phyloP scores from a whole-genome alignment of 2,113 vertebrate genomes.

The Oreochromis spilurus region DNA sequence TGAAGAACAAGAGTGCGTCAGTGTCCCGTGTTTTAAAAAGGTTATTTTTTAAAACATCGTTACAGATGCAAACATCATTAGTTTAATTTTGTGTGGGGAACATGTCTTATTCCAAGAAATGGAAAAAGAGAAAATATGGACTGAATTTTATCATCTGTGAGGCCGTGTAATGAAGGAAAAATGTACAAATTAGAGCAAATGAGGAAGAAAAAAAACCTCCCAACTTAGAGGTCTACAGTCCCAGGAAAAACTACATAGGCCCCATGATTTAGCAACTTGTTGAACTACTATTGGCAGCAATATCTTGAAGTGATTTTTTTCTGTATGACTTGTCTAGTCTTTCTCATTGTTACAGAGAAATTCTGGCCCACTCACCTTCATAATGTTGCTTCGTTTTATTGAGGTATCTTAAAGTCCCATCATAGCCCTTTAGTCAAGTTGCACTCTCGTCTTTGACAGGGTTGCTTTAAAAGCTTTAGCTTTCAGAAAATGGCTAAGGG shows the following conservation, averaged over 20 bases:
- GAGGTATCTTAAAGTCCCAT: background rate
- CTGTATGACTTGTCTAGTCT: background rate
- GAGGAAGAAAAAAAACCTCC: background rate
- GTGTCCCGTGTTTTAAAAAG: background rate
- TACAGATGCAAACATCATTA: background rate
- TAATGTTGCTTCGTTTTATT: too few species aligned
- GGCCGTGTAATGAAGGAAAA: rapidly evolving
- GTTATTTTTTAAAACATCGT: background rate
- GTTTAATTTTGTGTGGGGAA: background rate
- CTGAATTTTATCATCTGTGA: background rate
- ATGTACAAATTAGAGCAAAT: background rate
- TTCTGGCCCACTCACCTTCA: rapidly evolving
- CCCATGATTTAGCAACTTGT: background rate
- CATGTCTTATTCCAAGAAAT: background rate
- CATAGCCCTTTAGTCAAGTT: background rate
- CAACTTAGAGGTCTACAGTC: background rate
- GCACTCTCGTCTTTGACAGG: background rate
- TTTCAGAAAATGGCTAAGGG: background rate
- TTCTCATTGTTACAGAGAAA: background rate
- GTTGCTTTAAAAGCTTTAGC: background rate
- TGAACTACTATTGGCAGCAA: rapidly evolving
- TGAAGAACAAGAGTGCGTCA: background rate
- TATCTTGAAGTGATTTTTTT: background rate
- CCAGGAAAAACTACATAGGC: background rate
- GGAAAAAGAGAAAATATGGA: background rate